Percentiles rank a stretch among this genome's conserved stretches.
Evolutionary conservation across 2,888 invertebrate genomes (phyloP).

Genomic region (Auanema freiburgensis): DNA sequence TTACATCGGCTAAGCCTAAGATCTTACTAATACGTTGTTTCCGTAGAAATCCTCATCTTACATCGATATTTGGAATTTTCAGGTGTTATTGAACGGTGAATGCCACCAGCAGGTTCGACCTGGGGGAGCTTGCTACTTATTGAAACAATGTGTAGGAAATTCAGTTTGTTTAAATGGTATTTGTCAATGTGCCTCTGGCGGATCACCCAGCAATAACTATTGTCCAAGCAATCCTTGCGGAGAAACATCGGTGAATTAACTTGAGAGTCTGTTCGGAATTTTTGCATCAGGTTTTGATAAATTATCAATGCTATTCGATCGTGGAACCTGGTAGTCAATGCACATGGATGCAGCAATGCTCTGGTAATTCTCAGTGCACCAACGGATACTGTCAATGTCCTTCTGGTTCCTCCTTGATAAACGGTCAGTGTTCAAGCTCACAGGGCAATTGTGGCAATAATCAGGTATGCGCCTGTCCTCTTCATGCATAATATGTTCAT

Average conservation of each 20-base stretch:
- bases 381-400: slow-evolving; percentile 12
- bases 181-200: slow-evolving; percentile 8
- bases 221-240: too few relatives aligned
- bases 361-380: slow-evolving; percentile 10
- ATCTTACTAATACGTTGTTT: too few relatives aligned
- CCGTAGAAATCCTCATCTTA: too few relatives aligned
- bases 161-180: slow-evolving; percentile 29
- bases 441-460: neutral
- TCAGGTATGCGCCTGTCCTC: neutral
- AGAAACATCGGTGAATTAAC: too few relatives aligned
- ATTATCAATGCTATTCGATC: neutral
- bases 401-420: neutral
- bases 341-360: slow-evolving; percentile 9
- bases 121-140: slow-evolving; percentile 38
- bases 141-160: slow-evolving; percentile 39
- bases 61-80: neutral
- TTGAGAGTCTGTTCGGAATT: too few relatives aligned
- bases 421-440: slow-evolving; percentile 5
- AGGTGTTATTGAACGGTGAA: slow-evolving; percentile 20
- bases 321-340: slow-evolving; percentile 2
- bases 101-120: slow-evolving; percentile 37
- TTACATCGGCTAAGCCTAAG: too few relatives aligned
- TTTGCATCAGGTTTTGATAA: neutral
- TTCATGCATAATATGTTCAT: neutral
- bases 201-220: neutral